Evolutionary conservation across 2,797 vertebrate genomes (phyloP).

Genomic region (Fringilla coelebs): DNA sequence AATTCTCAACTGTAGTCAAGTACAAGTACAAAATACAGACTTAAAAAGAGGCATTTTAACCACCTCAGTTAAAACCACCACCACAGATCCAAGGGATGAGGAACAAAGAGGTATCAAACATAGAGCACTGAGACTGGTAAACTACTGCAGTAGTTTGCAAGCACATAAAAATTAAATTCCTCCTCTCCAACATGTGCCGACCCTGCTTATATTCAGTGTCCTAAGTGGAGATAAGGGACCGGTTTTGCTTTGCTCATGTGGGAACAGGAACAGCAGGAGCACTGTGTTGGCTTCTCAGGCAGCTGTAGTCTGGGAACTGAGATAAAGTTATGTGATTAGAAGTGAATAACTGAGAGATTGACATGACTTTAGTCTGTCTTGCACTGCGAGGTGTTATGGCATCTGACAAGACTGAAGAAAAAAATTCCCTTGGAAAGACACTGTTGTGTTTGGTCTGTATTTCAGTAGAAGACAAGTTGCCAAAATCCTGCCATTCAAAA

Average conservation of each 20-base stretch:
- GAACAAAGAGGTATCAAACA: not conserved
- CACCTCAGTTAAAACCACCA: not conserved
- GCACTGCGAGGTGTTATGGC: not conserved
- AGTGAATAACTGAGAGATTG: not conserved
- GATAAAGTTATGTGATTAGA: conserved; percentile 21
- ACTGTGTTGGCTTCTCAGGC: not conserved
- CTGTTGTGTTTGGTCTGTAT: not conserved
- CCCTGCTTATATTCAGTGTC: not conserved
- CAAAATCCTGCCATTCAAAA: not conserved
- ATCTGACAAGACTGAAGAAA: not conserved
- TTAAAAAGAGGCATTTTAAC: not conserved
- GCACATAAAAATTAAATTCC: not conserved
- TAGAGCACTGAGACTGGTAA: not conserved
- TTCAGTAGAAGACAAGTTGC: not conserved
- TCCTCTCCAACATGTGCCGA: not conserved
- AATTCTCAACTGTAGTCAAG: not conserved
- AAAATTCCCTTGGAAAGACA: not conserved
- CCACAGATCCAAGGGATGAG: not conserved
- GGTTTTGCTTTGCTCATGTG: not conserved
- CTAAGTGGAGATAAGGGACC: not conserved
- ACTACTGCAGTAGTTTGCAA: not conserved
- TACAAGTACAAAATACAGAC: not conserved
- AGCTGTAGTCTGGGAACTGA: conserved; percentile 6
- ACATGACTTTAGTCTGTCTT: not conserved
- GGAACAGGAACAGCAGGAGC: not conserved